phyloP scores from a whole-genome alignment of 2,888 invertebrate species.

The Polydrusus tereticollis region DNA sequence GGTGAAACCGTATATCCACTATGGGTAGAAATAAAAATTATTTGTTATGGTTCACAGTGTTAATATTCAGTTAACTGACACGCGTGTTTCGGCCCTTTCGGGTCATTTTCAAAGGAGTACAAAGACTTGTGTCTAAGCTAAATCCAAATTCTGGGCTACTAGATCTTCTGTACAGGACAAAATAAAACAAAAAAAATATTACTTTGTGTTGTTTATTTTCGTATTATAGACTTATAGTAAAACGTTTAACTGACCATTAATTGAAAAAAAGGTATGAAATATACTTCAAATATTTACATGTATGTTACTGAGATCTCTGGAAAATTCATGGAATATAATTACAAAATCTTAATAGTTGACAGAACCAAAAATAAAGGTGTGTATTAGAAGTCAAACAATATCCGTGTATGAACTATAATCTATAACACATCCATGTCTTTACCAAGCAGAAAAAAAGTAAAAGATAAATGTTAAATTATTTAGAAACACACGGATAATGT shows the following conservation, averaged over 20 bases:
- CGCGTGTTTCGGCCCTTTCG: too few relatives aligned
- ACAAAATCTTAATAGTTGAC: conserved; percentile 55
- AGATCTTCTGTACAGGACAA: background rate
- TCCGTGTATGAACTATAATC: background rate
- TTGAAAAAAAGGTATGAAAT: conserved; percentile 60
- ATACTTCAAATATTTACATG: conserved; percentile 60
- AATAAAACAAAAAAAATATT: conserved; percentile 1
- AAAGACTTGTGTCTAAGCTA: too few relatives aligned
- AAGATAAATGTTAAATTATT: background rate
- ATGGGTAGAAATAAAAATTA: too few relatives aligned
- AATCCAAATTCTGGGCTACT: too few relatives aligned
- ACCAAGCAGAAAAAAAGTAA: background rate
- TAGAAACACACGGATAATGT: conserved; percentile 17
- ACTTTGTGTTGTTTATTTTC: conserved; percentile 57
- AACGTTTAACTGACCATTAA: conserved; percentile 65
- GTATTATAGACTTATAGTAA: conserved; percentile 64
- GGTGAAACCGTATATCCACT: too few relatives aligned
- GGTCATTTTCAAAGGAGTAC: too few relatives aligned
- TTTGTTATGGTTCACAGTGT: too few relatives aligned
- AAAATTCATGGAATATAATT: conserved; percentile 62
- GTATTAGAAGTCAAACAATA: conserved; percentile 5
- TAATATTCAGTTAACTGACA: too few relatives aligned
- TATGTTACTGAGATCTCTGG: conserved; percentile 62
- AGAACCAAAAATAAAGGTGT: conserved; percentile 37
- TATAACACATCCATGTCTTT: background rate